These are phyloP conservation scores for Isaurus tuberculatus DNA, from an alignment of 92 coral and sea anemone species.

Conservation along the genomic window DNA sequence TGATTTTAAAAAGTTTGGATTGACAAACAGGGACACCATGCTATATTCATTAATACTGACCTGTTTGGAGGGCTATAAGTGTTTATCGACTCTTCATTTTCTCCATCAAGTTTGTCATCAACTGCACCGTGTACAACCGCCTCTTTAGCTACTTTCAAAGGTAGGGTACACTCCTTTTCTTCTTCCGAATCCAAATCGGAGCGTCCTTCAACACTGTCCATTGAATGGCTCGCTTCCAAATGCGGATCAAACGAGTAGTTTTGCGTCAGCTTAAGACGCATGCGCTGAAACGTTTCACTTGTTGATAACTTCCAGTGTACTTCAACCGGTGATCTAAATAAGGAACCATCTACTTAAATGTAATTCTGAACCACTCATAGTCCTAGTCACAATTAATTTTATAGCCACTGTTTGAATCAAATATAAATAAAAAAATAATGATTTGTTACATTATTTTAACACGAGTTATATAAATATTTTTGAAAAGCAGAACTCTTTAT, in stretches of 20 bases:
- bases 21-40: too few relatives aligned
- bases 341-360: neutral
- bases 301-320: constrained; percentile 91
- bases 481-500: too few relatives aligned
- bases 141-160: constrained; percentile 81
- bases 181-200: constrained; percentile 38
- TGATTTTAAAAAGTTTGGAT: too few relatives aligned
- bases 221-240: constrained; percentile 84
- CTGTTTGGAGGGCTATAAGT: constrained; percentile 71
- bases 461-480: too few relatives aligned
- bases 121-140: constrained; percentile 76
- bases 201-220: constrained; percentile 69
- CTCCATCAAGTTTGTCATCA: constrained; percentile 81
- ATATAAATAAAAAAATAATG: too few relatives aligned
- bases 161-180: constrained; percentile 52
- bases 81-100: constrained; percentile 65
- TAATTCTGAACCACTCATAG: neutral
- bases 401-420: too few relatives aligned
- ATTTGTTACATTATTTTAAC: too few relatives aligned
- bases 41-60: constrained; percentile 20
- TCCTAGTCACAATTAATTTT: too few relatives aligned
- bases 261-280: constrained; percentile 93
- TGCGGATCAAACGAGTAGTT: constrained; percentile 86
- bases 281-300: constrained; percentile 92
- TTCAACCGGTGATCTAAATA: constrained; percentile 69